Percentiles rank a stretch among this genome's conserved stretches.
phyloP scores from a whole-genome alignment of 2,113 vertebrate genomes.

The Phylloscopus trochilus region DNA sequence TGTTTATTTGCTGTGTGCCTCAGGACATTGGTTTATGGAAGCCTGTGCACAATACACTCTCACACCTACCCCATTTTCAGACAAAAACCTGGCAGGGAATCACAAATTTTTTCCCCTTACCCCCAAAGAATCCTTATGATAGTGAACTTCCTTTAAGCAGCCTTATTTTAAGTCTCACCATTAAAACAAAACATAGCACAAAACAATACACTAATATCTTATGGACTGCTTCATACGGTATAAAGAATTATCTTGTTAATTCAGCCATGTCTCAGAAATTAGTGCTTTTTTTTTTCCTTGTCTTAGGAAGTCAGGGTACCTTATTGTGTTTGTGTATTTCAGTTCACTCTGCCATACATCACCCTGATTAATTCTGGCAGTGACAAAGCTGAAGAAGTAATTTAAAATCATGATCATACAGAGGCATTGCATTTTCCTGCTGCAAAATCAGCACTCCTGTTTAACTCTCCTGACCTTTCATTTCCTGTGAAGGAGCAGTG shows the following conservation, averaged over 20 bases:
- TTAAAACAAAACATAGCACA: not conserved
- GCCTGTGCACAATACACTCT: not conserved
- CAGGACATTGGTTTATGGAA: not conserved
- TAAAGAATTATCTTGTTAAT: not conserved
- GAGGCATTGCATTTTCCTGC: not conserved
- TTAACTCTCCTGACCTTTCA: not conserved
- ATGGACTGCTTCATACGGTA: not conserved
- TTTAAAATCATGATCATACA: not conserved
- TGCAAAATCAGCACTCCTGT: not conserved
- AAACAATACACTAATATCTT: not conserved
- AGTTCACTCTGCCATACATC: not conserved
- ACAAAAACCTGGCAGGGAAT: not conserved
- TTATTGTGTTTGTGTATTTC: not conserved
- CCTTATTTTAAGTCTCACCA: not conserved
- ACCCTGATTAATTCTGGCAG: conserved; percentile 3
- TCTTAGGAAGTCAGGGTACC: not conserved
- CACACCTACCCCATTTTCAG: not conserved
- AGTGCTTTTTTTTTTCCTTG: not conserved
- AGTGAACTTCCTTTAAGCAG: not conserved
- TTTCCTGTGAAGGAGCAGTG: not conserved
- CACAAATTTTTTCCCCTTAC: rapidly evolving
- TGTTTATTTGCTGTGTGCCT: not conserved
- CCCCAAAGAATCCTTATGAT: not conserved
- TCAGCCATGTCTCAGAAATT: not conserved
- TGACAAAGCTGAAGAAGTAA: conserved; percentile 4